A percentile compares a stretch with the other conserved stretches of the same genome.
These are phyloP conservation scores for Catharus bicknelli DNA, from an alignment of 2,113 vertebrate genomes.

Conservation along the genomic window DNA sequence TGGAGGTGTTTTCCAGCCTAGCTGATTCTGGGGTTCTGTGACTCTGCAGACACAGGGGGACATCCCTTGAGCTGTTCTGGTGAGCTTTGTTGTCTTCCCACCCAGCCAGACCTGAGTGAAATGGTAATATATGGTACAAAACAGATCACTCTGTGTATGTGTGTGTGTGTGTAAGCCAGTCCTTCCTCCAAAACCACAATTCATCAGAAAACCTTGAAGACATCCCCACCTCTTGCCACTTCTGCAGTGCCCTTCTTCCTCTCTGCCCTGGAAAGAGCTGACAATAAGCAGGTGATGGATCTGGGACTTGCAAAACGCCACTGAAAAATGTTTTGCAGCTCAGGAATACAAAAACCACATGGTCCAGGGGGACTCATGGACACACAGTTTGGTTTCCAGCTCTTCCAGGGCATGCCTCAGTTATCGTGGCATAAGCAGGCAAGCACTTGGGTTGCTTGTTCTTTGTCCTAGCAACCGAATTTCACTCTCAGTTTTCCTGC, in stretches of 20 bases:
- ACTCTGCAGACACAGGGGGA: not conserved
- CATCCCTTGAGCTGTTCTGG: not conserved
- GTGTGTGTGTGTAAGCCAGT: rapidly evolving
- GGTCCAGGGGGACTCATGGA: not conserved
- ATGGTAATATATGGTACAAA: not conserved
- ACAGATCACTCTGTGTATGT: rapidly evolving
- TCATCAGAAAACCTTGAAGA: not conserved
- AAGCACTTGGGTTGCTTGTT: not conserved
- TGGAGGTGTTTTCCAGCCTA: not conserved
- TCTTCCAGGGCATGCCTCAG: not conserved
- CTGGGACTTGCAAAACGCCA: not conserved
- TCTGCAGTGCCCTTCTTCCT: not conserved
- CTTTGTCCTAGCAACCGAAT: not conserved
- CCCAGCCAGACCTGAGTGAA: not conserved
- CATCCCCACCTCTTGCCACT: not conserved
- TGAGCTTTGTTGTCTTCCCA: not conserved
- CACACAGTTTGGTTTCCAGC: not conserved
- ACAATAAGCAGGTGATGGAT: not conserved
- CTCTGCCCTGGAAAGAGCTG: not conserved
- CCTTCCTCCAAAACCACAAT: not conserved
- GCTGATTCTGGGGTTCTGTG: not conserved
- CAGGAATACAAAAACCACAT: not conserved
- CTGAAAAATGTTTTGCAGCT: not conserved
- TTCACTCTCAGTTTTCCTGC: not conserved
- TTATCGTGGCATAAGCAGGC: not conserved